A percentile compares a stretch with the other conserved stretches of the same genome.
phyloP scores from a whole-genome alignment of 2,797 vertebrate species.

The Acanthurus tractus region DNA sequence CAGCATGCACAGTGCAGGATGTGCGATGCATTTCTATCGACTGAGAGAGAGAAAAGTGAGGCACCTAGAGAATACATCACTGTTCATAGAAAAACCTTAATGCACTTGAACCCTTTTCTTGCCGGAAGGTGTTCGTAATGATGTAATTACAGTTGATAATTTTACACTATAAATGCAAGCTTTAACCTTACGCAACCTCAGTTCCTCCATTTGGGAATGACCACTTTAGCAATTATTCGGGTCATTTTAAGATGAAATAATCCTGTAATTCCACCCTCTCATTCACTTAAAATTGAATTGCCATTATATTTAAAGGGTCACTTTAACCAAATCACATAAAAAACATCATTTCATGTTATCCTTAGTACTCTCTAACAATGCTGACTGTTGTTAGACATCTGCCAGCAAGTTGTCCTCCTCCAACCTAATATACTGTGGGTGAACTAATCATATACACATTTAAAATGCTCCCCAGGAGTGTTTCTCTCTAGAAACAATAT shows the following conservation, averaged over 20 bases:
- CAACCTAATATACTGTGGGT: neutral
- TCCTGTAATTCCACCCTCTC: neutral
- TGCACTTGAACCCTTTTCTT: neutral
- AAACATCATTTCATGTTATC: neutral
- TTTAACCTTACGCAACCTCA: conserved; percentile 18
- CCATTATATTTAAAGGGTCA: conserved; percentile 5
- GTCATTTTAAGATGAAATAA: conserved; percentile 12
- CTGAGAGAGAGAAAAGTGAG: neutral
- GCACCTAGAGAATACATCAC: neutral
- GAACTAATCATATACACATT: conserved; percentile 2
- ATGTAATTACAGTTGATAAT: neutral
- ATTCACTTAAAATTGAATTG: neutral
- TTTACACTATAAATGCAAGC: neutral
- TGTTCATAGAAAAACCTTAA: neutral
- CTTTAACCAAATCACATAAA: conserved; percentile 11
- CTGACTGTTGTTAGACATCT: neutral
- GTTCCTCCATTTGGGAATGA: neutral
- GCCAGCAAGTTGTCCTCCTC: neutral
- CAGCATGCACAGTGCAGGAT: neutral
- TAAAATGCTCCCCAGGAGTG: neutral
- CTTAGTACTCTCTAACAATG: neutral
- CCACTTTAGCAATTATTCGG: neutral
- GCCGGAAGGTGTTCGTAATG: neutral
- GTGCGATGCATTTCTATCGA: neutral
- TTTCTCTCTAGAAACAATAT: conserved; percentile 23